phyloP scores from a whole-genome alignment of 2,113 vertebrate genomes.

The Sceloporus undulatus region DNA sequence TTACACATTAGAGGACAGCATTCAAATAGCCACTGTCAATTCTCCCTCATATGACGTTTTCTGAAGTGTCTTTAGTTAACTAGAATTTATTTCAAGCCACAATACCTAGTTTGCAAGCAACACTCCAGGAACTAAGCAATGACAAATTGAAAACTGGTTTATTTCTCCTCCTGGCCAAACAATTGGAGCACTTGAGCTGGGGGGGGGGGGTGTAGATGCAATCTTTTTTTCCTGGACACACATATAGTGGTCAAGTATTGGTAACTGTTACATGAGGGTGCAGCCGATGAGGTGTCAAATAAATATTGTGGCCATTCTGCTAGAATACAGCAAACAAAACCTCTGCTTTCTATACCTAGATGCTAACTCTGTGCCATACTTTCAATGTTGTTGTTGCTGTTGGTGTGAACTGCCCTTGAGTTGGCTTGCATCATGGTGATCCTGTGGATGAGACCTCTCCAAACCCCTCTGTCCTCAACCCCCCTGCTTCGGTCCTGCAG shows the following conservation, averaged over 20 bases:
- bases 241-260: neutral
- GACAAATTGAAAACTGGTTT: neutral
- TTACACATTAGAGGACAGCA: neutral
- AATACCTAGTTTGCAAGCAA: neutral
- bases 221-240: neutral
- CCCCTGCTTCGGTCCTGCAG: no score
- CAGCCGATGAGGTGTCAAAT: neutral
- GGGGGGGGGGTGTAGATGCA: neutral
- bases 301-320: no score
- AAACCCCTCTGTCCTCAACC: no score
- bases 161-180: neutral
- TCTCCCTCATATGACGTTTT: neutral
- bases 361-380: no score
- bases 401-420: neutral
- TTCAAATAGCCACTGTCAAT: neutral
- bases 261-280: neutral
- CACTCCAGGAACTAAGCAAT: neutral
- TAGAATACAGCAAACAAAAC: neutral
- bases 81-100: constrained; percentile 10
- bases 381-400: neutral
- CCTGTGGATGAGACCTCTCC: no score
- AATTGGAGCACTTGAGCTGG: no score
- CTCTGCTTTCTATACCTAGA: neutral
- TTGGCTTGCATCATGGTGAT: no score
- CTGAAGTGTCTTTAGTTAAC: neutral